Conservation (phyloP, 2,113 vertebrate species). For the Melanostigma gelatinosum region DNA sequence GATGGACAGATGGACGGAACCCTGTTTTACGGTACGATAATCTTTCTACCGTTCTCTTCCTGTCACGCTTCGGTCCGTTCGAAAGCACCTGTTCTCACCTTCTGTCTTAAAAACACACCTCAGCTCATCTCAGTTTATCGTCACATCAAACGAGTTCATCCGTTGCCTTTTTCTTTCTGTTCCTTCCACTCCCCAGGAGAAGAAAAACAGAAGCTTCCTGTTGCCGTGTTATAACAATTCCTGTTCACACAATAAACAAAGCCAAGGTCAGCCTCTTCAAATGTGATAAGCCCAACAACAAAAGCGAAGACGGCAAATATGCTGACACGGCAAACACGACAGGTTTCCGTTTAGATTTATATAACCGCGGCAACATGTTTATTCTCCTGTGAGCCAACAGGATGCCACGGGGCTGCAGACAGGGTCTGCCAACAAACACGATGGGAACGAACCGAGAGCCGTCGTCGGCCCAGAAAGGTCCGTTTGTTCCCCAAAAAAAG, state of each 20-base stretch:
- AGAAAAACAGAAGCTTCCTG: neutral
- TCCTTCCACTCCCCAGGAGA: neutral
- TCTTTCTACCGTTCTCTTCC: slow-evolving; percentile 19
- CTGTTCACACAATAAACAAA: neutral
- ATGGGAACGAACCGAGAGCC: neutral
- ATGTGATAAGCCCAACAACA: neutral
- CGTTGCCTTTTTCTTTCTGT: neutral
- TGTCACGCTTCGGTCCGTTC: neutral
- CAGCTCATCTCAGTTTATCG: neutral
- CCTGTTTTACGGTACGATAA: slow-evolving; percentile 26
- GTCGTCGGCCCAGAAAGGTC: neutral
- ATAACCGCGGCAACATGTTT: slow-evolving; percentile 4
- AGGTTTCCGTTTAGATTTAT: slow-evolving; percentile 5
- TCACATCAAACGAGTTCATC: neutral
- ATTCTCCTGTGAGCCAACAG: neutral
- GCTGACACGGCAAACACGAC: neutral
- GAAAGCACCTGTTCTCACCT: slow-evolving; percentile 34
- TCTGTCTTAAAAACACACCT: slow-evolving; percentile 33
- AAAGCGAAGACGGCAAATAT: neutral
- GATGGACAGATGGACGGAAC: slow-evolving; percentile 56
- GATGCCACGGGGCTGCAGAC: neutral
- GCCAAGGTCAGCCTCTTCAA: slow-evolving; percentile 7
- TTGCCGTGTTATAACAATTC: neutral
- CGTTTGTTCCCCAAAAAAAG: neutral
- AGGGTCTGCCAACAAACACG: neutral